These are phyloP conservation scores for Taeniopygia guttata DNA, from an alignment of 2,797 vertebrate genomes.

Conservation along the genomic window DNA sequence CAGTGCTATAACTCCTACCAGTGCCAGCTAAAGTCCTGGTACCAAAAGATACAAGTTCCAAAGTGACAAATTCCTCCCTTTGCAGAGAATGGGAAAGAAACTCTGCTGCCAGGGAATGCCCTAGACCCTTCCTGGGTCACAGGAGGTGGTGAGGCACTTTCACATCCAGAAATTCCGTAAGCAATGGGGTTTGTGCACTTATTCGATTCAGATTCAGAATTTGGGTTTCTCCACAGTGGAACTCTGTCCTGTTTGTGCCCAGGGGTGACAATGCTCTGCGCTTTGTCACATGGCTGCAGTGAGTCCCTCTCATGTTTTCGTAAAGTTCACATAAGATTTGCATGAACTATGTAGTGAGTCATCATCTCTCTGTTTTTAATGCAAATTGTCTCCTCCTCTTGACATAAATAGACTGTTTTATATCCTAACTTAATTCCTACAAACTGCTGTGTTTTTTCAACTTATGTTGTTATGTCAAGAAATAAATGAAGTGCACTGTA, in stretches of 20 bases:
- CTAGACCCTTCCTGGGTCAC: not conserved
- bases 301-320: not conserved
- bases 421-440: conserved; percentile 55
- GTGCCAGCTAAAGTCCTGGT: not conserved
- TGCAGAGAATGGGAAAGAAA: not conserved
- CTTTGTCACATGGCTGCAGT: not conserved
- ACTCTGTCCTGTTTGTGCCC: not conserved
- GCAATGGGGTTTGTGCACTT: not conserved
- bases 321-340: not conserved
- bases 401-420: conserved; percentile 42
- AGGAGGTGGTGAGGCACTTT: not conserved
- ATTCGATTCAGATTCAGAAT: not conserved
- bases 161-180: not conserved
- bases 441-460: conserved; percentile 45
- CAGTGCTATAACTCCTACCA: not conserved
- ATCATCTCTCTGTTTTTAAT: not conserved
- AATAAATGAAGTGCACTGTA: conserved; percentile 23
- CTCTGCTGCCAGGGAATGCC: not conserved
- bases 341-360: not conserved
- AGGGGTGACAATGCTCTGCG: not conserved
- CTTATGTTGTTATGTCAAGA: conserved; percentile 36
- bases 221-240: not conserved
- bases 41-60: not conserved
- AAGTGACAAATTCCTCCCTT: not conserved
- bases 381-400: conserved; percentile 31